A percentile compares a stretch with the other conserved stretches of the same genome.
phyloP scores from a whole-genome alignment of 37 sponge, comb jelly and placozoan genomes.

The Diacarnus erythraeanus region DNA sequence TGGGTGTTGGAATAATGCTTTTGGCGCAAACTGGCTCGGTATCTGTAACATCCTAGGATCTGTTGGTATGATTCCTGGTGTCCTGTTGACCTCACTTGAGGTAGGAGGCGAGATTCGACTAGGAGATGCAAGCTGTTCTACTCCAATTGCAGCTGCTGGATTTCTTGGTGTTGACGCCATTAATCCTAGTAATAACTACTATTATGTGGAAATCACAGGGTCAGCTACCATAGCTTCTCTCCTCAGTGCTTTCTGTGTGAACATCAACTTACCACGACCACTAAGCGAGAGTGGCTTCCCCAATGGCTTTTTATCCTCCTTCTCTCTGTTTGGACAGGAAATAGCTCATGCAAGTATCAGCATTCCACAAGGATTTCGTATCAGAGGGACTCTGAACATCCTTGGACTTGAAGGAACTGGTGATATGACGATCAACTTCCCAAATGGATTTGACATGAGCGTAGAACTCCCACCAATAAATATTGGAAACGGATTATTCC shows the following conservation, averaged over 20 bases:
- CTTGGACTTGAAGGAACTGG: background rate
- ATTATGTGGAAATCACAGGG: background rate
- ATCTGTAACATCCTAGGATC: background rate
- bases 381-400: background rate
- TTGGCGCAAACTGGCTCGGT: background rate
- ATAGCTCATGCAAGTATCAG: background rate
- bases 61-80: background rate
- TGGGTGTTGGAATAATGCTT: background rate
- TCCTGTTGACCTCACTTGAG: background rate
- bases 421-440: background rate
- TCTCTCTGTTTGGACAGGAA: background rate
- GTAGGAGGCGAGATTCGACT: background rate
- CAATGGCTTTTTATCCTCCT: background rate
- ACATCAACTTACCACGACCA: background rate
- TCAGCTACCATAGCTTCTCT: background rate
- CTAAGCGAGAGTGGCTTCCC: background rate
- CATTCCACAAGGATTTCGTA: background rate
- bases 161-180: background rate
- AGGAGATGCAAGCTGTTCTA: background rate
- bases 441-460: background rate
- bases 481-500: background rate
- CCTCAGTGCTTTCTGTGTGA: background rate
- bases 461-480: background rate
- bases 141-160: background rate
- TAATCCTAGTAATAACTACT: background rate